phyloP scores from a whole-genome alignment of 1,140 invertebrate species.

The Tachypleus tridentatus region DNA sequence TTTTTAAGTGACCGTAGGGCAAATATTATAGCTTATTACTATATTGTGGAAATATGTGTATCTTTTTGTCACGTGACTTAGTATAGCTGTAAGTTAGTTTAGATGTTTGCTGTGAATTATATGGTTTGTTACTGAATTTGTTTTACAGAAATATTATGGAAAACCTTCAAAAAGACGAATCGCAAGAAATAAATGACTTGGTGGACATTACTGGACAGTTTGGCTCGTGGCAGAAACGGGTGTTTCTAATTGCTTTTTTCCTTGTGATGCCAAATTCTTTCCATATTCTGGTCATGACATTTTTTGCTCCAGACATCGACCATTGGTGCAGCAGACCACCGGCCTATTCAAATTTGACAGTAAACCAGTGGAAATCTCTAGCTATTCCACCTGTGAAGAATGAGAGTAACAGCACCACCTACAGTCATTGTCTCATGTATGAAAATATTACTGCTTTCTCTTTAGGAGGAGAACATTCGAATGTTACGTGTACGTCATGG shows the following conservation, averaged over 20 bases:
- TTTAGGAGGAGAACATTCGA: not conserved
- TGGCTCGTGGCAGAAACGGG: conserved; percentile 9
- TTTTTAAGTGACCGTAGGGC: too few relatives aligned
- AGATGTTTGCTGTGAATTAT: too few relatives aligned
- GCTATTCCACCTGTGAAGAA: conserved; percentile 3
- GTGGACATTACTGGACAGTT: conserved; percentile 11
- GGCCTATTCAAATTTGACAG: conserved; percentile 7
- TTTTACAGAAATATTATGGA: too few relatives aligned
- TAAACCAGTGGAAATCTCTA: conserved; percentile 9
- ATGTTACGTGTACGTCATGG: conserved; percentile 13
- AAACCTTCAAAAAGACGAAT: too few relatives aligned
- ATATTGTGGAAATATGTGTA: too few relatives aligned
- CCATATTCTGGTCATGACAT: conserved; percentile 16
- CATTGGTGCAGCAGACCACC: conserved; percentile 16
- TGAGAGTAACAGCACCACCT: not conserved
- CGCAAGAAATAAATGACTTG: not conserved
- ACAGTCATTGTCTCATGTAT: not conserved
- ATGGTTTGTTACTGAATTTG: too few relatives aligned
- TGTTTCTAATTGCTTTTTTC: conserved; percentile 11
- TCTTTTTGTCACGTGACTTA: too few relatives aligned
- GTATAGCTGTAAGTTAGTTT: too few relatives aligned
- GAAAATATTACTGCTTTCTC: not conserved
- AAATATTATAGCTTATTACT: too few relatives aligned
- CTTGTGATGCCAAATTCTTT: conserved; percentile 7
- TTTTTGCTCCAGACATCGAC: conserved; percentile 16